phyloP scores from a whole-genome alignment of 2,797 vertebrate genomes.

The Poecile montanus region DNA sequence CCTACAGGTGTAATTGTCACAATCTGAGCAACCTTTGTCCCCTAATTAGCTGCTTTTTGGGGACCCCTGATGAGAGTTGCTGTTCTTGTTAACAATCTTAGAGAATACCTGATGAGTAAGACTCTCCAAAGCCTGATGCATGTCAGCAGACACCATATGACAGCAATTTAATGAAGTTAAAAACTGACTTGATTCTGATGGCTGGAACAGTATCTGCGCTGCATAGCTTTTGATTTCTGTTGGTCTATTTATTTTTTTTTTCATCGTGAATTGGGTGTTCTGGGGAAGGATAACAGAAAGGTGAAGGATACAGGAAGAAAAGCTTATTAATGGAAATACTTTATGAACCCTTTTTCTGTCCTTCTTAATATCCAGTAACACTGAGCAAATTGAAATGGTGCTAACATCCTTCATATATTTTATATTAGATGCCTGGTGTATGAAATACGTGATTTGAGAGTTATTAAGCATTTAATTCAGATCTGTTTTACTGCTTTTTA shows the following conservation, averaged over 20 bases:
- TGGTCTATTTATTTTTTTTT: constrained; percentile 39
- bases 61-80: constrained; percentile 93
- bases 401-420: constrained; percentile 51
- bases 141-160: constrained; percentile 92
- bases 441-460: constrained; percentile 1
- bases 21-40: constrained; percentile 92
- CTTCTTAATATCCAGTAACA: constrained; percentile 45
- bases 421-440: constrained; percentile 2
- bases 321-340: constrained; percentile 63
- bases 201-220: constrained; percentile 73
- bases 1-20: constrained; percentile 94
- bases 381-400: constrained; percentile 25
- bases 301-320: constrained; percentile 53
- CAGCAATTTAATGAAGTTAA: constrained; percentile 97
- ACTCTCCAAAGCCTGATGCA: constrained; percentile 88
- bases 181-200: constrained; percentile 84
- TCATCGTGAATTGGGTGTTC: constrained; percentile 43
- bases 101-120: constrained; percentile 95
- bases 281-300: constrained; percentile 64
- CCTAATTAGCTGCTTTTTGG: constrained; percentile 95
- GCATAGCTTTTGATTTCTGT: constrained; percentile 60
- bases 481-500: background rate
- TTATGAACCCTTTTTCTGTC: constrained; percentile 51
- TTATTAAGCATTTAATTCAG: background rate
- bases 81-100: constrained; percentile 94